These are phyloP conservation scores for Xerus rutilus DNA, from an alignment of 2,797 vertebrate genomes.

Conservation along the genomic window DNA sequence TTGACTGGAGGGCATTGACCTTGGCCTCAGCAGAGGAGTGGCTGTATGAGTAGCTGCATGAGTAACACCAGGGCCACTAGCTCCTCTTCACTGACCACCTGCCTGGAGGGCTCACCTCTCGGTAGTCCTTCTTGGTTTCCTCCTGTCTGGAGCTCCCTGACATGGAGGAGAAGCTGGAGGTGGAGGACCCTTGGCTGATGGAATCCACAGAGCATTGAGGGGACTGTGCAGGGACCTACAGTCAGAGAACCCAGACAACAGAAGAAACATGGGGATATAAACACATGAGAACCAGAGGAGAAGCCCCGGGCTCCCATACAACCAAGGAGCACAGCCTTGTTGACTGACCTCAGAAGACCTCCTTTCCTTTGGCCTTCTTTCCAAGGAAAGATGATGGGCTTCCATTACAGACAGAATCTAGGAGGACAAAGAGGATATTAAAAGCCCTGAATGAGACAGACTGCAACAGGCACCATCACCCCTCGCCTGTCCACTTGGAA, in stretches of 20 bases:
- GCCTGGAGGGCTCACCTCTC: conserved; percentile 91
- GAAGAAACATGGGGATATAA: background rate
- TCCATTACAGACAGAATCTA: conserved; percentile 95
- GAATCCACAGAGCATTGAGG: conserved; percentile 89
- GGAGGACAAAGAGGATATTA: background rate
- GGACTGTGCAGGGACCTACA: conserved; percentile 90
- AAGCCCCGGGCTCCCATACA: background rate
- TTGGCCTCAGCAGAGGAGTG: accelerated
- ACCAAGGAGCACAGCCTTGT: too few species aligned
- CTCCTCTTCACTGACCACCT: accelerated
- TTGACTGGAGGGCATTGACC: background rate
- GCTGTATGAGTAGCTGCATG: accelerated
- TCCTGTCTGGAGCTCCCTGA: conserved; percentile 89
- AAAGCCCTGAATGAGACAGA: background rate
- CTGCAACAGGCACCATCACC: background rate
- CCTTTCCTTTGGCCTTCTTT: conserved; percentile 84
- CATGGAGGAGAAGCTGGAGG: conserved; percentile 93
- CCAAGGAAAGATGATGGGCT: conserved; percentile 85
- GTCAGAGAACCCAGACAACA: background rate
- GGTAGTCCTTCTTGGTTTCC: conserved; percentile 87
- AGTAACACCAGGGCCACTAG: accelerated
- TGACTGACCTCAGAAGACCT: conserved; percentile 88
- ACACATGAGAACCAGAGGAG: background rate
- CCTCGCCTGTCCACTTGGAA: accelerated
- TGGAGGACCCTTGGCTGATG: conserved; percentile 93